These are phyloP conservation scores for Geothlypis trichas DNA, from an alignment of 2,113 vertebrate genomes.

Conservation along the genomic window DNA sequence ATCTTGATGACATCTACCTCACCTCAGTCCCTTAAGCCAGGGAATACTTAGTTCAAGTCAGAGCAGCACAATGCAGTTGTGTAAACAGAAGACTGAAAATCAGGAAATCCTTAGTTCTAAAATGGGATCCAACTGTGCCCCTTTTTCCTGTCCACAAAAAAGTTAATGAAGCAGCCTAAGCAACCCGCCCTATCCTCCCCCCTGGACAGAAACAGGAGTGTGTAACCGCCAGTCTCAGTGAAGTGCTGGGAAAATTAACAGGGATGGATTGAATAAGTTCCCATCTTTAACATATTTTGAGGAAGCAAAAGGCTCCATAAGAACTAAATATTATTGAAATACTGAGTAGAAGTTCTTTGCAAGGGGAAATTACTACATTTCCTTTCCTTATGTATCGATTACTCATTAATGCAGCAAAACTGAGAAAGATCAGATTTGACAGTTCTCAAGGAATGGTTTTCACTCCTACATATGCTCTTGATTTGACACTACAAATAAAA, in stretches of 20 bases:
- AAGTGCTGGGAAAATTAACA: not conserved
- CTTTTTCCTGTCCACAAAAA: slow-evolving; percentile 43
- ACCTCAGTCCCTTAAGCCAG: not conserved
- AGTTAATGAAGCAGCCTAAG: slow-evolving; percentile 42
- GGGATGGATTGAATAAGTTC: not conserved
- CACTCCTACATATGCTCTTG: slow-evolving; percentile 35
- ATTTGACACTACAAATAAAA: slow-evolving; percentile 63
- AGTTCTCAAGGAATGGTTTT: slow-evolving; percentile 64
- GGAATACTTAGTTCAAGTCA: not conserved
- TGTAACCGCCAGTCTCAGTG: not conserved
- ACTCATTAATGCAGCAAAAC: slow-evolving; percentile 68
- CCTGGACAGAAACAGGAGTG: not conserved
- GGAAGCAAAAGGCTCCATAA: not conserved
- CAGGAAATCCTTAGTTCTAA: slow-evolving; percentile 44
- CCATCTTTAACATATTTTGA: not conserved
- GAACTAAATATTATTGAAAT: not conserved
- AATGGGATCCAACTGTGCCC: slow-evolving; percentile 45
- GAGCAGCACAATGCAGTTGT: slow-evolving; percentile 14
- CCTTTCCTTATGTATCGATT: slow-evolving; percentile 55
- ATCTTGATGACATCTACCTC: not conserved
- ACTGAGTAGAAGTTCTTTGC: slow-evolving; percentile 23
- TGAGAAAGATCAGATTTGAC: slow-evolving; percentile 63
- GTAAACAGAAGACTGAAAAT: slow-evolving; percentile 38
- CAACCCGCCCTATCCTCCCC: not conserved
- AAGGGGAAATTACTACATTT: slow-evolving; percentile 51